A percentile compares a stretch with the other conserved stretches of the same genome.
Conservation (phyloP, 2,888 invertebrate species). For the Drosophila pseudotalamancana region DNA sequence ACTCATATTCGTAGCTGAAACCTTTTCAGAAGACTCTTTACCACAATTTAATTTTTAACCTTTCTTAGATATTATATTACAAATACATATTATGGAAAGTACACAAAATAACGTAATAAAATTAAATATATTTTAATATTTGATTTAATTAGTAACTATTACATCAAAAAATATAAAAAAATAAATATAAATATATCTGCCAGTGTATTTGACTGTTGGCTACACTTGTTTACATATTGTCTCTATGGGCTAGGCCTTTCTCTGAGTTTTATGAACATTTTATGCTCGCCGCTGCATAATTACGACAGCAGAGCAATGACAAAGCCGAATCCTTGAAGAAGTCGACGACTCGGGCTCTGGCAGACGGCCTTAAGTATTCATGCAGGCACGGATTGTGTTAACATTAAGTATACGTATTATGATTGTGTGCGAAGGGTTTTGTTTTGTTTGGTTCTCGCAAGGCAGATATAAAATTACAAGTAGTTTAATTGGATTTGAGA, state of each 20-base stretch:
- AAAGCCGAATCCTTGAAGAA: slow-evolving; percentile 35
- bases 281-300: slow-evolving; percentile 59
- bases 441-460: too few species aligned
- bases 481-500: slow-evolving; percentile 18
- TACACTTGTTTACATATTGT: slow-evolving; percentile 32
- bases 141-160: too few species aligned
- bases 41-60: too few species aligned
- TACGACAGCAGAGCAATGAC: slow-evolving; percentile 44
- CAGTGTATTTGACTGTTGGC: slow-evolving; percentile 9
- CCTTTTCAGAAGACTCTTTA: too few species aligned
- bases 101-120: too few species aligned
- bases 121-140: too few species aligned
- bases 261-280: slow-evolving; percentile 41
- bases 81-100: too few species aligned
- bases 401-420: slow-evolving; percentile 36
- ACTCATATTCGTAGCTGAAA: too few species aligned
- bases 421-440: slow-evolving; percentile 15
- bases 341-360: slow-evolving; percentile 33
- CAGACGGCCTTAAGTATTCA: slow-evolving; percentile 30
- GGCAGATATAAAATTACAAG: slow-evolving; percentile 22
- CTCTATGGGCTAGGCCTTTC: slow-evolving; percentile 15
- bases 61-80: too few species aligned
- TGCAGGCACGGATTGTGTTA: slow-evolving; percentile 15
- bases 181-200: not conserved
- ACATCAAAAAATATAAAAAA: too few species aligned